phyloP scores from a whole-genome alignment of 2,888 invertebrate genomes.

The Stomorhina lunata region DNA sequence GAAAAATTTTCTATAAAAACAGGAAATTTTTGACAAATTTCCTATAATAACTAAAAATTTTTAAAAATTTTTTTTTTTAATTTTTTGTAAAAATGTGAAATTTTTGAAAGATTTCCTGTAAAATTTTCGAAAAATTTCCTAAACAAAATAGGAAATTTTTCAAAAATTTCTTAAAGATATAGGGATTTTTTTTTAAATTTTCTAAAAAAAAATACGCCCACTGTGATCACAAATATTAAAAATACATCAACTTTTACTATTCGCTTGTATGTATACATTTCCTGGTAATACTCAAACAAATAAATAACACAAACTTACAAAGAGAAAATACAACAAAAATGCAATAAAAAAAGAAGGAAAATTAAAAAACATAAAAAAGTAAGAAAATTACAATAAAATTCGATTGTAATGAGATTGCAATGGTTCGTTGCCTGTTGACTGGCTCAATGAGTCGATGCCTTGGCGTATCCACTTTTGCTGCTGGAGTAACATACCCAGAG shows the following conservation, averaged over 20 bases:
- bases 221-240: conserved; percentile 18
- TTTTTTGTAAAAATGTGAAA: too few species aligned
- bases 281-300: conserved; percentile 29
- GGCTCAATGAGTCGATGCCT: not conserved
- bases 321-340: conserved; percentile 31
- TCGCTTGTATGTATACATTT: conserved; percentile 28
- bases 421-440: conserved; percentile 37
- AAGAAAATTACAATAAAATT: conserved; percentile 63
- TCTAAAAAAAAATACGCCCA: too few species aligned
- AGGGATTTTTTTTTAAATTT: too few species aligned
- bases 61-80: too few species aligned
- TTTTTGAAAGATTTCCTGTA: too few species aligned
- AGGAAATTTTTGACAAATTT: too few species aligned
- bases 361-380: conserved; percentile 14
- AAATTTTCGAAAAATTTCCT: too few species aligned
- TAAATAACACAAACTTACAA: not conserved
- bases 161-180: too few species aligned
- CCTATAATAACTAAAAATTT: too few species aligned
- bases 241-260: conserved; percentile 53
- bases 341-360: not conserved
- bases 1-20: too few species aligned
- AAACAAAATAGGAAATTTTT: too few species aligned
- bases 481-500: conserved; percentile 3
- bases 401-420: conserved; percentile 64
- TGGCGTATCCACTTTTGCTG: too few species aligned